Percentiles rank a stretch among this genome's conserved stretches.
phyloP scores from a whole-genome alignment of 2,797 vertebrate species.

The Myripristis jacobus region DNA sequence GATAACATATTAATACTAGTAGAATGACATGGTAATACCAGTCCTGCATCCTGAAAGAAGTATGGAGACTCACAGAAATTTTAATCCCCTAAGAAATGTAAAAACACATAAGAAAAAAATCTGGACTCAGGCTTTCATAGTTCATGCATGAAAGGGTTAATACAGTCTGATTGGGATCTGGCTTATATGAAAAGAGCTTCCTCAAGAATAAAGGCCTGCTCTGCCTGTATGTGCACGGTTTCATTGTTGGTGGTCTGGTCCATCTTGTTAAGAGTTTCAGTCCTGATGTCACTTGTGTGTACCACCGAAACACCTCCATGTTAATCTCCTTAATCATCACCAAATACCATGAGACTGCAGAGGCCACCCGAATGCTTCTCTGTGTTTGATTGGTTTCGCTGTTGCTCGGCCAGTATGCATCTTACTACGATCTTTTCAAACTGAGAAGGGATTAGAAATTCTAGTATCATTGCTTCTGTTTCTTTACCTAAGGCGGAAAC shows the following conservation, averaged over 20 bases:
- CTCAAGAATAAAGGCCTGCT: background rate
- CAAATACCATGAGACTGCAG: background rate
- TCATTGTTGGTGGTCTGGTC: background rate
- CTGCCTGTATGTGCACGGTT: background rate
- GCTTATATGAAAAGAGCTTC: background rate
- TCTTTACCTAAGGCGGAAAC: background rate
- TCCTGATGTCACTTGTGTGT: background rate
- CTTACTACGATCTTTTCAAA: background rate
- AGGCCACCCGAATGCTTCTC: conserved; percentile 9
- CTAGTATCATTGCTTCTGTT: background rate
- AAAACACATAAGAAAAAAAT: too few species aligned
- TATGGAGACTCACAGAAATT: too few species aligned
- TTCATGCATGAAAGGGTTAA: too few species aligned
- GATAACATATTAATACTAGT: too few species aligned
- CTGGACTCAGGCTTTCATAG: too few species aligned
- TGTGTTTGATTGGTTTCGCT: background rate
- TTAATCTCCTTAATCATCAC: background rate
- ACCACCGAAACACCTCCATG: background rate
- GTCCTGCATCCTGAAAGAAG: too few species aligned
- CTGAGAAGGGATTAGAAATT: background rate
- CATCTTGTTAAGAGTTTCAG: background rate
- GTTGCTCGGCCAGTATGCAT: background rate
- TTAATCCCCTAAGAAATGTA: too few species aligned
- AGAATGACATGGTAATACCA: too few species aligned
- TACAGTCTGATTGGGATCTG: too few species aligned